A percentile compares a stretch with the other conserved stretches of the same genome.
These are phyloP conservation scores for Brenthis ino DNA, from an alignment of 2,888 invertebrate genomes.

Conservation along the genomic window DNA sequence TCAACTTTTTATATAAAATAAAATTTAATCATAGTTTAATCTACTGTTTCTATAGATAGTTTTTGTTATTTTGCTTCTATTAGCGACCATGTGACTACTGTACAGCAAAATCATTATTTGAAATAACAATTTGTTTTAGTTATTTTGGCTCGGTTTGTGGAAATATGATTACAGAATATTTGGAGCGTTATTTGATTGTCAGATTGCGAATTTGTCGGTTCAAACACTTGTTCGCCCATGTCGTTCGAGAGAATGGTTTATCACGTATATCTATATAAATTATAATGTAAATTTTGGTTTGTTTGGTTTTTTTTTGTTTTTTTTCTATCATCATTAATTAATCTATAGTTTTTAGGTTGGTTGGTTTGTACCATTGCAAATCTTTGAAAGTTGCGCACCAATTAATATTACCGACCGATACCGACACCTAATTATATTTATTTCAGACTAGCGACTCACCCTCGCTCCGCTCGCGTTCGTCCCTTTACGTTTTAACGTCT, in stretches of 20 bases:
- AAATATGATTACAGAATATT: slow-evolving; percentile 6
- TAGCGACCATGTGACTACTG: slow-evolving; percentile 47
- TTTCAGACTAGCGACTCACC: no score
- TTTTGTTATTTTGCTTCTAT: slow-evolving; percentile 48
- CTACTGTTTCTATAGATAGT: slow-evolving; percentile 70
- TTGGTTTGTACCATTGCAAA: no score
- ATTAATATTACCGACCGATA: no score
- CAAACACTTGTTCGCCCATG: neutral
- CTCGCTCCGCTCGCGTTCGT: no score
- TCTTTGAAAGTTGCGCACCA: no score
- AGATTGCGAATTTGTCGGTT: slow-evolving; percentile 7
- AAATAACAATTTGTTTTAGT: slow-evolving; percentile 18
- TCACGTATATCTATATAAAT: neutral
- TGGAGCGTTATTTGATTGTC: slow-evolving; percentile 1
- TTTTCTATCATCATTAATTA: no score
- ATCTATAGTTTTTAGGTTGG: no score
- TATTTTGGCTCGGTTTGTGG: neutral
- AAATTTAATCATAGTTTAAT: slow-evolving; percentile 78
- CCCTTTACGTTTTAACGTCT: no score
- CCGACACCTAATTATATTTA: no score
- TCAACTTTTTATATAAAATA: slow-evolving; percentile 54
- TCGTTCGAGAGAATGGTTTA: neutral
- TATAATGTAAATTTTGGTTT: no score
- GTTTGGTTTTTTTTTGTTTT: no score
- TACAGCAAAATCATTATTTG: slow-evolving; percentile 29